These are phyloP conservation scores for Bilobella aurantiaca DNA, from an alignment of 1,140 invertebrate genomes.

Conservation along the genomic window DNA sequence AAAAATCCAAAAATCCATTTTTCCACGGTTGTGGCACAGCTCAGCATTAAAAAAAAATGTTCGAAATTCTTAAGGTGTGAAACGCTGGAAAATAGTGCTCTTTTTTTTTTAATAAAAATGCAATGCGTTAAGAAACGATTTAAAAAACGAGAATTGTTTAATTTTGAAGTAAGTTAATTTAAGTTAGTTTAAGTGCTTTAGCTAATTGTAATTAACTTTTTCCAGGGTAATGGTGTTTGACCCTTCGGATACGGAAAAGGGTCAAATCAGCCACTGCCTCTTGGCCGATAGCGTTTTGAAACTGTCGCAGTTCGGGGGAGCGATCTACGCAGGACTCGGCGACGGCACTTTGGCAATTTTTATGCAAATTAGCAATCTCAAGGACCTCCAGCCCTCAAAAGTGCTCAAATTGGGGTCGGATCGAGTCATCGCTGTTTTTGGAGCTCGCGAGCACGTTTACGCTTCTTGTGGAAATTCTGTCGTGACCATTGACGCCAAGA, in stretches of 20 bases:
- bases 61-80: no score
- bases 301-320: conserved; percentile 22
- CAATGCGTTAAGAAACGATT: no score
- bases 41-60: no score
- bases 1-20: no score
- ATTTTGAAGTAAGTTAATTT: no score
- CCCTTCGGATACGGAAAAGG: conserved; percentile 32
- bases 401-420: conserved; percentile 29
- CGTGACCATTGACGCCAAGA: conserved; percentile 30
- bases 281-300: conserved; percentile 32
- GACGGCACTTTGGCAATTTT: conserved; percentile 33
- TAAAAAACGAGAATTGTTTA: no score
- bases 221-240: conserved; percentile 31
- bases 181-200: no score
- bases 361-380: conserved; percentile 19
- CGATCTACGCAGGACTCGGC: conserved; percentile 31
- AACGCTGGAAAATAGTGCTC: conserved; percentile 65
- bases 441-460: conserved; percentile 31
- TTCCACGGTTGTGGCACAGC: no score
- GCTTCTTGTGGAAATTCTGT: conserved; percentile 34
- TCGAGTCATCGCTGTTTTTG: conserved; percentile 25
- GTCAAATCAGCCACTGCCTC: conserved; percentile 21
- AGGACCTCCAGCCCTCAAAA: conserved; percentile 21
- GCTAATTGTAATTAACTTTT: no score
- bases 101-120: conserved; percentile 38